phyloP scores from a whole-genome alignment of 2,113 vertebrate genomes.

The Chlamydotis undulata region DNA sequence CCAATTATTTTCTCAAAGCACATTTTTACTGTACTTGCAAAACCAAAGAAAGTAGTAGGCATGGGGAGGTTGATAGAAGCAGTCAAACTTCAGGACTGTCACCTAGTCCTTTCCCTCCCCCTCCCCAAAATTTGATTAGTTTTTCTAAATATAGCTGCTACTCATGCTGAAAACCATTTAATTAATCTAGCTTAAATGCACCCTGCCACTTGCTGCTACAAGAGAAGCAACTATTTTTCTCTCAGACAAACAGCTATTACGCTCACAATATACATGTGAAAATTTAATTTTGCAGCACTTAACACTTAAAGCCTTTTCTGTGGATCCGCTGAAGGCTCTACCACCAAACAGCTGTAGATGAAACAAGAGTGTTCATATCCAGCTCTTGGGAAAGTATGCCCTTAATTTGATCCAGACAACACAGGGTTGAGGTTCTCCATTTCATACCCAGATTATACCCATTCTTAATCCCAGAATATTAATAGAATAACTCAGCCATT shows the following conservation, averaged over 20 bases:
- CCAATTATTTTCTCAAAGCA: neutral
- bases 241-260: neutral
- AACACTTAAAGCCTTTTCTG: neutral
- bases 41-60: neutral
- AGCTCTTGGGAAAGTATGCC: neutral
- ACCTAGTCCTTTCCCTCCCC: neutral
- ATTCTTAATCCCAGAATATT: neutral
- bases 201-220: neutral
- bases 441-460: neutral
- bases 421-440: neutral
- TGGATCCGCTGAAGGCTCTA: neutral
- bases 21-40: neutral
- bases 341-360: neutral
- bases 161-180: neutral
- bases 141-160: neutral
- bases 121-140: neutral
- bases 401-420: neutral
- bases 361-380: neutral
- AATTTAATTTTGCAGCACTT: neutral
- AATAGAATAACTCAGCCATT: neutral
- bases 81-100: neutral
- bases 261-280: neutral
- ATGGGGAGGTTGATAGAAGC: neutral
- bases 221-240: neutral
- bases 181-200: neutral